Base-by-base conservation (phyloP, 2,113 vertebrate genomes). In the Callochromis pleurospilus region DNA sequence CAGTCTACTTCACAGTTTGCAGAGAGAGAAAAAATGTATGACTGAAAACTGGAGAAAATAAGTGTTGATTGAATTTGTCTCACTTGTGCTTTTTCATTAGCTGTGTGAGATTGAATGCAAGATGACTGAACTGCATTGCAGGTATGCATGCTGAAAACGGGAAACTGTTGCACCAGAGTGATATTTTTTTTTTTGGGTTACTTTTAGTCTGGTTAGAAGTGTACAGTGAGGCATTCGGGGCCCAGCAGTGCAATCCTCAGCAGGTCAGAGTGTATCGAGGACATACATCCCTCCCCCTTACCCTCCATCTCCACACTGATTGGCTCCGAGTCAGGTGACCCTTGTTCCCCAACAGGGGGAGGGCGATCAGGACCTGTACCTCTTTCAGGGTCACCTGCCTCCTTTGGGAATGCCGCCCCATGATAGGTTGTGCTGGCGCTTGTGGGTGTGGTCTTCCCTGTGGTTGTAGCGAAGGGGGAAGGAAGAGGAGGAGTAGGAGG, bases 221-320 rank as follows among this genome's bases (percentile, higher is more conserved):
- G 83, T 45, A 79, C 80, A 86, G 84, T 82, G 89, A 94, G 94
- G 90, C 90, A 86, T 84, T 87, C 38, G 88, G 94, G 95, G 92
- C 93, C 95, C 96, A 91, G 91, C 95, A 95, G 94, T 91, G 95
- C 91, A 91, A 95, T 94, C 94, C 95, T 93, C 88, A 81, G 92
- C 87, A 96, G 94, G 90, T 91, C 88, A 81, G 86, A 91, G 86
- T 92, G 94, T 77, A 90, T 82, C 49, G 85, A 88, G 89, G 92
- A 95, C 42, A 89, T 56, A 92, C 82, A 89, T 92, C 93, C 95
- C 92, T 91, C 94, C 96, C 95, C 96, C 97, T 97, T 97, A 97
- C 97, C 97, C 97, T 97, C 96, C 93, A 96, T 97, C 96, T 97
- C 97, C 96, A 97, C 97, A 97, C 95, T 96, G 96, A 96, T 96